phyloP scores from a whole-genome alignment of 2,888 invertebrate genomes.

The Pinctada fucata region DNA sequence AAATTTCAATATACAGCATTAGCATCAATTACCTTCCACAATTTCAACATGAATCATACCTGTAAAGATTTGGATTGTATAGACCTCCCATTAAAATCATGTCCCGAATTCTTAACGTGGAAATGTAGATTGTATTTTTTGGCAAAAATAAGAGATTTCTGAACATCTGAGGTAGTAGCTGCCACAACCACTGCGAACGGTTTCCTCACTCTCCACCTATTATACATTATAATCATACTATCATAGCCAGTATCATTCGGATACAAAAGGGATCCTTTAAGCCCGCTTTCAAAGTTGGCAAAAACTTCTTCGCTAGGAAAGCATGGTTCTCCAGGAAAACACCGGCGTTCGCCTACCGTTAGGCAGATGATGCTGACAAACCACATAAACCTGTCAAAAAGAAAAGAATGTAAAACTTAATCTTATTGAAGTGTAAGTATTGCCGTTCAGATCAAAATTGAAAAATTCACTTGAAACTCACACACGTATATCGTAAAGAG shows the following conservation, averaged over 20 bases:
- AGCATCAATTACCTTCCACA: too few species aligned
- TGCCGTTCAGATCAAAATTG: too few species aligned
- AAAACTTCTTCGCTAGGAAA: constrained; percentile 25
- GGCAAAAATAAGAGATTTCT: constrained; percentile 38
- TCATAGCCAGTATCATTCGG: constrained; percentile 17
- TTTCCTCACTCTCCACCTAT: constrained; percentile 22
- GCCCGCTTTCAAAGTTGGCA: neutral
- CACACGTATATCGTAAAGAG: too few species aligned
- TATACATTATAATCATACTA: constrained; percentile 25
- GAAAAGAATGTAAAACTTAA: too few species aligned
- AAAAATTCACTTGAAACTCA: too few species aligned
- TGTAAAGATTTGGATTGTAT: constrained; percentile 37
- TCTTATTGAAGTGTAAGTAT: too few species aligned
- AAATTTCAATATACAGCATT: too few species aligned
- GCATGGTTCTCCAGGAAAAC: constrained; percentile 29
- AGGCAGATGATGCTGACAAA: too few species aligned
- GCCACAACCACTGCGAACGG: constrained; percentile 35
- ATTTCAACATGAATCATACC: neutral
- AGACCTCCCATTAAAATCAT: constrained; percentile 45
- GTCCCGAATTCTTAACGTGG: constrained; percentile 39
- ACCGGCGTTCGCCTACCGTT: neutral
- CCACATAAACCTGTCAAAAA: too few species aligned
- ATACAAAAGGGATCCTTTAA: constrained; percentile 4
- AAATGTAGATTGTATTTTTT: constrained; percentile 21
- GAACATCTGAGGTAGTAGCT: constrained; percentile 29